Evolutionary conservation across 2,888 invertebrate genomes (phyloP).

Genomic region (Clivina fossor): DNA sequence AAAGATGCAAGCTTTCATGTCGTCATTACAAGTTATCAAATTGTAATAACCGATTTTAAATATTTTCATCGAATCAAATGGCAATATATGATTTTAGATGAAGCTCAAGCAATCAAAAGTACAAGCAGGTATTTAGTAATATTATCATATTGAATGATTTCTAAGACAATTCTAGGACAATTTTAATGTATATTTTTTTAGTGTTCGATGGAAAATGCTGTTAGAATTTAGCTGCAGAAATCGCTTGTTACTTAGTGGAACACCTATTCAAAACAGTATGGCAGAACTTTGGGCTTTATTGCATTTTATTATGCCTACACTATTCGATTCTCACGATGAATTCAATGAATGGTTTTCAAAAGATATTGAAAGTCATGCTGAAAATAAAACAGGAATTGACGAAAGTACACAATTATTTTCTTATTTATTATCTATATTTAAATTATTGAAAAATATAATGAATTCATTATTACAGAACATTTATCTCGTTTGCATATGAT

Average conservation of each 20-base stretch:
- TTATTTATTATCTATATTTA: no score
- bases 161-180: no score
- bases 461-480: conserved; percentile 82
- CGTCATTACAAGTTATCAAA: conserved; percentile 94
- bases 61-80: conserved; percentile 94
- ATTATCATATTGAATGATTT: conserved; percentile 10
- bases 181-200: no score
- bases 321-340: conserved; percentile 95
- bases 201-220: conserved; percentile 90
- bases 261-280: conserved; percentile 96
- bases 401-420: no score
- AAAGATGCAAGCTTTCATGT: conserved; percentile 94
- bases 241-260: conserved; percentile 79
- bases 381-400: conserved; percentile 93
- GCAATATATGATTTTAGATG: conserved; percentile 96
- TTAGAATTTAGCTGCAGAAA: conserved; percentile 93
- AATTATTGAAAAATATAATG: no score
- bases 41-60: conserved; percentile 93
- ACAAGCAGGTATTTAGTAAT: conserved; percentile 65
- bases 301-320: conserved; percentile 94
- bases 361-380: conserved; percentile 94
- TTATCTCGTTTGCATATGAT: conserved; percentile 92
- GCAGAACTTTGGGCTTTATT: conserved; percentile 93
- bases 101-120: conserved; percentile 93
- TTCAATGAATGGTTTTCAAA: conserved; percentile 98